Base-by-base conservation (phyloP, 64 coral and sea anemone species). In the Dendronephthya gigantea region DNA sequence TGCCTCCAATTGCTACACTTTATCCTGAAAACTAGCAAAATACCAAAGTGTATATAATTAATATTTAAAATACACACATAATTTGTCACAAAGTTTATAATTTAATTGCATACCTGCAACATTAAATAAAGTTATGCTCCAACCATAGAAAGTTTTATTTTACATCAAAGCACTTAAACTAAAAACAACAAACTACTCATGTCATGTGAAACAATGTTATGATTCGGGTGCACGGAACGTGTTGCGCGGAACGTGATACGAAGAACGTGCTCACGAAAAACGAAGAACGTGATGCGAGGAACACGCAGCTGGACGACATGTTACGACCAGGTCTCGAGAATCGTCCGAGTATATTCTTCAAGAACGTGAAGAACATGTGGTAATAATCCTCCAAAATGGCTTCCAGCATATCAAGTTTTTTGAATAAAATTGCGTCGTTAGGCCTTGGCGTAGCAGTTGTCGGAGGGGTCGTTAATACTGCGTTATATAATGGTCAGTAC, bases 401-500 rank as follows among this genome's bases (percentile, higher is more conserved):
- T 50, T 92, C 95, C 11, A 90, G 84, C 36, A 90, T 98, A 48
- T 88, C 95, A 13, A 91, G 87, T 55, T 98, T 98, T 74, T 85
- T 98, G 29, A 98, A 98, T 56, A 93, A n/a, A 69, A 23, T 98
- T 74, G 95, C 90, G 39, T 87, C 86, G 2, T 69, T 98, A 35
- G 95, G 95, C 89, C 76, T 98, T 40, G 95, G 95, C n/a, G 66
- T 89, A 56, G 95, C 95, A 48, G 90, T 91, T 35, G 81, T 92
- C 49, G 95, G 95, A 16, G 95, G 95, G 2, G 95, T 98, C 2
- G 92, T 93, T 12, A 98, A 93, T 82, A 91, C 95, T 55, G 95
- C 95, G 25, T 87, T 98, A 82, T 98, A 87, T 50, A 98, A 98
- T 31, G 95, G 95, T 98, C 87, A 97, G 86, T n/a, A 36, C n/a